A percentile compares a stretch with the other conserved stretches of the same genome.
These are phyloP conservation scores for Hydraecia micacea DNA, from an alignment of 2,888 invertebrate genomes.

Conservation along the genomic window DNA sequence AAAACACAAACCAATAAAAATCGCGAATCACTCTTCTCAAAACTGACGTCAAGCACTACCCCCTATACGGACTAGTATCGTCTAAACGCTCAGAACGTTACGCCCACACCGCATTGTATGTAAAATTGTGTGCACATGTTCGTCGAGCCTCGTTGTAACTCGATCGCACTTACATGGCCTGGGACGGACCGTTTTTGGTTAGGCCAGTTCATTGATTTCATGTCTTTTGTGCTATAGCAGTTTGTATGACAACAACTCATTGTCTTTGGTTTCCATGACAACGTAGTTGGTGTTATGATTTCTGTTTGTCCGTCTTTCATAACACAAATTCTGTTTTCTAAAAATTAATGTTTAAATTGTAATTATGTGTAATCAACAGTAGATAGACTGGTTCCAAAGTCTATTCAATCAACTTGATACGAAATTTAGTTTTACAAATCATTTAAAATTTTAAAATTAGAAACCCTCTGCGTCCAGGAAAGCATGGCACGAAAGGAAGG, in stretches of 20 bases:
- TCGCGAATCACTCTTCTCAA: slow-evolving; percentile 47
- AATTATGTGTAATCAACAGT: neutral
- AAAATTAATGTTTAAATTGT: neutral
- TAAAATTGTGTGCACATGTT: slow-evolving; percentile 77
- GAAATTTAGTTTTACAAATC: neutral
- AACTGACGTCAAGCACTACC: slow-evolving; percentile 59
- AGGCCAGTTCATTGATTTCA: slow-evolving; percentile 68
- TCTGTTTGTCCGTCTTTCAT: neutral
- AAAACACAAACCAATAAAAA: slow-evolving; percentile 33
- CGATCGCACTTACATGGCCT: slow-evolving; percentile 80
- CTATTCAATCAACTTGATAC: neutral
- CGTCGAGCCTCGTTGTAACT: slow-evolving; percentile 70
- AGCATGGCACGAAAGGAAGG: no score
- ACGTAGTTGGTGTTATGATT: neutral
- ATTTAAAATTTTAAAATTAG: no score
- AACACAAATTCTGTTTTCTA: neutral
- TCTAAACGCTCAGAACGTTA: slow-evolving; percentile 62
- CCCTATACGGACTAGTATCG: slow-evolving; percentile 67
- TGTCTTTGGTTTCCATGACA: slow-evolving; percentile 52
- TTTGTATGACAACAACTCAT: slow-evolving; percentile 57
- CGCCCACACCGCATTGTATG: slow-evolving; percentile 87
- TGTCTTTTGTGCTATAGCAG: slow-evolving; percentile 51
- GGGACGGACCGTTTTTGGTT: slow-evolving; percentile 83
- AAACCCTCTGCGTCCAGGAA: no score
- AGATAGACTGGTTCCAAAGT: neutral